Percentiles rank a stretch among this genome's conserved stretches.
phyloP scores from a whole-genome alignment of 2,113 vertebrate genomes.

The Copsychus sechellarum region DNA sequence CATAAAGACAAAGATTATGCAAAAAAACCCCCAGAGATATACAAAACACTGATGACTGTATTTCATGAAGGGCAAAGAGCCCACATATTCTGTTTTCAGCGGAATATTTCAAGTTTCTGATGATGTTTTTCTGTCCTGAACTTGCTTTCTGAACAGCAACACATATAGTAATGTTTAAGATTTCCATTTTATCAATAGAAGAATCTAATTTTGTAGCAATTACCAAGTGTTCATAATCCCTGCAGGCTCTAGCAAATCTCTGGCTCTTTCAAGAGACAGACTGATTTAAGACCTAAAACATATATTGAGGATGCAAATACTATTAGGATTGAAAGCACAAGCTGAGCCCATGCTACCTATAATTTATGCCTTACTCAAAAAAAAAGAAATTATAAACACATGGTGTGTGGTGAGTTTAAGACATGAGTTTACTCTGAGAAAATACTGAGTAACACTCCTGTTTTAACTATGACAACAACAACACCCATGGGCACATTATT shows the following conservation, averaged over 20 bases:
- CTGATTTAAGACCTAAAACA: not conserved
- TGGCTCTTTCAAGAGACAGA: not conserved
- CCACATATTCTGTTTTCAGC: rapidly evolving
- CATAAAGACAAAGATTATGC: not conserved
- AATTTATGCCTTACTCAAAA: not conserved
- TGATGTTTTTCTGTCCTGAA: not conserved
- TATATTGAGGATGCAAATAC: not conserved
- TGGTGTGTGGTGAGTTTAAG: not conserved
- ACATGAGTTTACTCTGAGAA: not conserved
- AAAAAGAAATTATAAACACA: rapidly evolving
- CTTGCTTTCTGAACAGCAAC: not conserved
- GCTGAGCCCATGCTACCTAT: not conserved
- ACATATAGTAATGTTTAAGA: not conserved
- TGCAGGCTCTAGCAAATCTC: not conserved
- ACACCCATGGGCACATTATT: not conserved
- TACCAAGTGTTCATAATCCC: not conserved
- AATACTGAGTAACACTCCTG: not conserved
- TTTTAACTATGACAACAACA: not conserved
- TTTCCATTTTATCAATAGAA: not conserved
- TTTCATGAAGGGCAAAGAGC: not conserved
- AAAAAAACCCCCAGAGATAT: rapidly evolving
- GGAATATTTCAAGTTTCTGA: not conserved
- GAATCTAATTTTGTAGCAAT: not conserved
- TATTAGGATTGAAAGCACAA: not conserved
- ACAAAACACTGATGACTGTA: not conserved